phyloP scores from a whole-genome alignment of 35 echinoderm and acorn worm species.

The Ophiothrix spiculata region DNA sequence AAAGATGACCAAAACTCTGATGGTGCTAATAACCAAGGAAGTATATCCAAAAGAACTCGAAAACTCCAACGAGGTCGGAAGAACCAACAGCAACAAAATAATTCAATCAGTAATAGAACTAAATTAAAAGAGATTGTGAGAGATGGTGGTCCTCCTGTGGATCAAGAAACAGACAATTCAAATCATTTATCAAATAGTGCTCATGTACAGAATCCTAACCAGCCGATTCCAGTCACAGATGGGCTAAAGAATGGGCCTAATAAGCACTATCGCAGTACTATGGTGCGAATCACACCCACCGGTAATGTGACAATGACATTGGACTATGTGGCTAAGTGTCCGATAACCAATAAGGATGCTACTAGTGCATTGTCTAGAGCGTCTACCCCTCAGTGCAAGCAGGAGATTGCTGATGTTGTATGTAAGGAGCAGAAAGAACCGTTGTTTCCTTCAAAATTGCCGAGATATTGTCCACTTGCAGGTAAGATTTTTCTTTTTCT shows the following conservation, averaged over 20 bases:
- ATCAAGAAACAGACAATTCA: slow-evolving; percentile 2
- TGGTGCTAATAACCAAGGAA: not conserved
- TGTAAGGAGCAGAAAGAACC: slow-evolving; percentile 57
- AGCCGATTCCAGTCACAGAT: not conserved
- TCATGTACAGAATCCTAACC: not conserved
- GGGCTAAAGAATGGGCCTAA: not conserved
- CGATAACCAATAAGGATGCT: slow-evolving; percentile 52
- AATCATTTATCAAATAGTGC: not conserved
- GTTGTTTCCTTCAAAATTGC: slow-evolving; percentile 64
- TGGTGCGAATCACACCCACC: slow-evolving; percentile 37
- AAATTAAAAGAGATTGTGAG: not conserved
- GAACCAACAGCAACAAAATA: not conserved
- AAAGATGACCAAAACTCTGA: not conserved
- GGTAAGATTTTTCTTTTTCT: too few relatives aligned
- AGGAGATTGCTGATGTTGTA: slow-evolving; percentile 79
- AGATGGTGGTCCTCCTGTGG: not conserved
- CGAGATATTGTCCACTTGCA: slow-evolving; percentile 57
- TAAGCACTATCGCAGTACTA: slow-evolving; percentile 44
- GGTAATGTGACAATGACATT: slow-evolving; percentile 18
- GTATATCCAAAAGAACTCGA: not conserved
- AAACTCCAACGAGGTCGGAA: not conserved
- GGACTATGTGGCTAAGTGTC: slow-evolving; percentile 65
- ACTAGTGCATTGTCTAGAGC: slow-evolving; percentile 77
- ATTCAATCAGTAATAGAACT: not conserved
- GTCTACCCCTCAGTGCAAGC: slow-evolving; percentile 64